Conservation (phyloP, 2,797 vertebrate species). For the Cephalopachus bancanus region DNA sequence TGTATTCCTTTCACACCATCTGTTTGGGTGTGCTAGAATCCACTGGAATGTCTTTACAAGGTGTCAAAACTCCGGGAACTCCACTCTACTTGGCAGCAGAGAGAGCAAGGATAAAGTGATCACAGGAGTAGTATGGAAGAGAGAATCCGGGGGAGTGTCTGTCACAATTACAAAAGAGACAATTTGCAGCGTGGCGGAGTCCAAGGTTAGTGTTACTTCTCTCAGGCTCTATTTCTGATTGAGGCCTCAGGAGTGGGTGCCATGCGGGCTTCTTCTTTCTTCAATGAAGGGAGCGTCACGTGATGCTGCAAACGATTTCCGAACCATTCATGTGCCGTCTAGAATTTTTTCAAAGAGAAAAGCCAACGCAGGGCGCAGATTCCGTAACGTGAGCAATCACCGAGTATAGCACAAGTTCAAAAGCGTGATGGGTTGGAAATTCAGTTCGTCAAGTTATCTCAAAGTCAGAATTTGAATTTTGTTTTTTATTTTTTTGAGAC, state of each 20-base stretch:
- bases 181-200: slow-evolving; percentile 18
- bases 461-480: slow-evolving; percentile 52
- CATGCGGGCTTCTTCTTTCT: neutral
- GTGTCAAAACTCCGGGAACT: slow-evolving; percentile 86
- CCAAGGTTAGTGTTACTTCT: slow-evolving; percentile 60
- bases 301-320: neutral
- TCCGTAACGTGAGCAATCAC: neutral
- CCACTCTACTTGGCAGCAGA: slow-evolving; percentile 82
- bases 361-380: neutral
- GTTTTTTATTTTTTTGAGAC: neutral
- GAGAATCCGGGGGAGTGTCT: slow-evolving; percentile 79
- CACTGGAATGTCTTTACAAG: slow-evolving; percentile 87
- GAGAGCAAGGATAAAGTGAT: slow-evolving; percentile 83
- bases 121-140: slow-evolving; percentile 75
- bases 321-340: neutral
- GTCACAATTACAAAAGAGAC: slow-evolving; percentile 79
- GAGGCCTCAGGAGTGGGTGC: slow-evolving; percentile 34
- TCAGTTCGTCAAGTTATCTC: slow-evolving; percentile 20
- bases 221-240: slow-evolving; percentile 11
- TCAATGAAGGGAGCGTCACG: neutral
- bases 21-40: slow-evolving; percentile 84
- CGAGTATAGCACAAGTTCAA: neutral
- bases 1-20: slow-evolving; percentile 85
- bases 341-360: neutral
- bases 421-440: neutral